Conservation (phyloP, 2,113 vertebrate species). For the Tautogolabrus adspersus region DNA sequence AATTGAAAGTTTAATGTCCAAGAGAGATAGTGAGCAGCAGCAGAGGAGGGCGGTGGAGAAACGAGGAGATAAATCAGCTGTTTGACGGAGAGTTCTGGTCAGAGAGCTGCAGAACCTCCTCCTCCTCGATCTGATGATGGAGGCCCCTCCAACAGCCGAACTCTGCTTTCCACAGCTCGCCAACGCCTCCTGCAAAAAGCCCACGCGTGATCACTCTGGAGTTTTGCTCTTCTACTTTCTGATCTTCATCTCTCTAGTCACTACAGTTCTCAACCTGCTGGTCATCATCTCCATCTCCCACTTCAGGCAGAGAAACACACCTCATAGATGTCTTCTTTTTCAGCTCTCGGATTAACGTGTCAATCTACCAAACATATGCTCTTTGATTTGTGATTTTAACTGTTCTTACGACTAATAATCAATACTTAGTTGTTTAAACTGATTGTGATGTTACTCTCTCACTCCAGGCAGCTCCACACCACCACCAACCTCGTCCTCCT, state of each 20-base stretch:
- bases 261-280: slow-evolving; percentile 64
- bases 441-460: neutral
- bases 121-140: slow-evolving; percentile 25
- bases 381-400: neutral
- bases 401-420: neutral
- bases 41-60: neutral
- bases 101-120: slow-evolving; percentile 11
- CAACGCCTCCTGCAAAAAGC: slow-evolving; percentile 51
- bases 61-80: slow-evolving; percentile 22
- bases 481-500: slow-evolving; percentile 79
- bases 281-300: slow-evolving; percentile 73
- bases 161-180: slow-evolving; percentile 61
- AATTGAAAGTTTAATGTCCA: neutral
- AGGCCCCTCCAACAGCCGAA: neutral
- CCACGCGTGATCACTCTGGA: slow-evolving; percentile 11
- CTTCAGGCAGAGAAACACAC: slow-evolving; percentile 59
- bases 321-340: neutral
- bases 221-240: slow-evolving; percentile 43
- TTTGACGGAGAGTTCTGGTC: neutral
- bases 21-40: neutral
- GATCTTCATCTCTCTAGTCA: slow-evolving; percentile 36
- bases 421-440: neutral
- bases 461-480: slow-evolving; percentile 76
- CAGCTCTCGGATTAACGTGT: neutral
- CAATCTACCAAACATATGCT: neutral